Base-by-base conservation (phyloP, 2,797 vertebrate species). In the Eulemur coronatus region DNA sequence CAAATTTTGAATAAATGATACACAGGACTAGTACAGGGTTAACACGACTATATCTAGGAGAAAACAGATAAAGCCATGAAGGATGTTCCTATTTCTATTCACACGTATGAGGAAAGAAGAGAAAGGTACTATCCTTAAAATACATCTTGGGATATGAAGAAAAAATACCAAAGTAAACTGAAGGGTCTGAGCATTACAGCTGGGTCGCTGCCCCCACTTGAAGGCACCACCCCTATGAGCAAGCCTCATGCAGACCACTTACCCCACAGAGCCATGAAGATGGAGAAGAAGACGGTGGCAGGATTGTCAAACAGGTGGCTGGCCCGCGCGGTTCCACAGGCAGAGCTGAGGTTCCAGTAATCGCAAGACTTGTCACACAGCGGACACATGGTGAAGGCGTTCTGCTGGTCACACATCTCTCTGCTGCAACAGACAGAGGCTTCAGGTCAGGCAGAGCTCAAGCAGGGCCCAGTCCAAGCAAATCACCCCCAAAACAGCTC, bases 181-280 rank as follows among this genome's bases (percentile, higher is more conserved):
- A 91, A 35, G 65, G 41, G 43, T 11, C 33, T 0, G 8, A 41
- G 20, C n/a, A 57, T 93, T 41, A 13, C 30, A 63, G 20, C 14
- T 48, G 35, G 41, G 48, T 43, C 22, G 15, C 26, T 48, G 1
- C 8, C 0, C 14, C 38, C 24, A 38, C 63, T 28, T 33, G 38
- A 75, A 67, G 10, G 28, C 11, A 48, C 2, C 7, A 3, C 57
- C n/a, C 63, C 17, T 0, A 20, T 57, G 84, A 87, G 33, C 61
- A 82, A 85, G 30, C 1, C 6, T 52, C n/a, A 11, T 65, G 50
- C 86, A 41, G 4, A 52, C 22, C 55, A 96, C 99, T 99, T 98
- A 99, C 99, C 99, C 99, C 99, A 99, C 43, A 99, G 98, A 97
- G 99, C 99, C 99, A 99, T 99, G 97, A 99, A 99, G 98, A 99